Evolutionary conservation across 2,888 invertebrate species (phyloP).

Genomic region (Lycia hirtaria): DNA sequence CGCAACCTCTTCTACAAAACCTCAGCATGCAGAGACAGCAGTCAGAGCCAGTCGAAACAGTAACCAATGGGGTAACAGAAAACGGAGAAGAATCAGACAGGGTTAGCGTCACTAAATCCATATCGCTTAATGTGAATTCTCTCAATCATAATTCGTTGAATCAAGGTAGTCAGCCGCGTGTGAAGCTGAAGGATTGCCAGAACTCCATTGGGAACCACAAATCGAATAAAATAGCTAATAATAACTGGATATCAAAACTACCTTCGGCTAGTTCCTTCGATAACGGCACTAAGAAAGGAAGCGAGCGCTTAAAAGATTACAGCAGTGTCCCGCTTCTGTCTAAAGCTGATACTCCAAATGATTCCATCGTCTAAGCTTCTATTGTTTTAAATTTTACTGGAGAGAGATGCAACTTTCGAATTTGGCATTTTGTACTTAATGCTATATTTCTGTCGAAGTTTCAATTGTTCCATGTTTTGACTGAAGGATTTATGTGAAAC

Average conservation of each 20-base stretch:
- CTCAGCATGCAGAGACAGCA: constrained; percentile 71
- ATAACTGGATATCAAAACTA: constrained; percentile 80
- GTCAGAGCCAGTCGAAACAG: constrained; percentile 70
- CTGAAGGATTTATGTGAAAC: constrained; percentile 25
- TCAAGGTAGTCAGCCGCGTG: constrained; percentile 66
- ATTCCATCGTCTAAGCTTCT: constrained; percentile 69
- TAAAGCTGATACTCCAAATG: constrained; percentile 73
- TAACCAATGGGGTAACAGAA: constrained; percentile 68
- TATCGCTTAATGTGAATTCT: constrained; percentile 73
- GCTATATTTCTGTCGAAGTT: constrained; percentile 28
- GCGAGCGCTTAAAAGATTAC: constrained; percentile 74
- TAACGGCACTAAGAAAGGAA: constrained; percentile 68
- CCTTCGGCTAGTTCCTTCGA: constrained; percentile 79
- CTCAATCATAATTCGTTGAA: constrained; percentile 67
- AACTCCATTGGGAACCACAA: constrained; percentile 70
- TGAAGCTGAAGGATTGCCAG: constrained; percentile 74
- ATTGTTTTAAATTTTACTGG: constrained; percentile 25
- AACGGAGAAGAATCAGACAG: constrained; percentile 62
- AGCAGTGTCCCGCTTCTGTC: constrained; percentile 79
- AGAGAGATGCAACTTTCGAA: constrained; percentile 37
- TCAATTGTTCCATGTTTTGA: constrained; percentile 29
- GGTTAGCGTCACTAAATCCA: constrained; percentile 68
- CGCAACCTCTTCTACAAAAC: constrained; percentile 68
- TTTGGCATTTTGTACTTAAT: constrained; percentile 40
- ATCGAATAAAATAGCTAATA: constrained; percentile 76